Percentiles rank a stretch among this genome's conserved stretches.
These are phyloP conservation scores for Acromyrmex heyeri DNA, from an alignment of 1,140 invertebrate genomes.

Conservation along the genomic window DNA sequence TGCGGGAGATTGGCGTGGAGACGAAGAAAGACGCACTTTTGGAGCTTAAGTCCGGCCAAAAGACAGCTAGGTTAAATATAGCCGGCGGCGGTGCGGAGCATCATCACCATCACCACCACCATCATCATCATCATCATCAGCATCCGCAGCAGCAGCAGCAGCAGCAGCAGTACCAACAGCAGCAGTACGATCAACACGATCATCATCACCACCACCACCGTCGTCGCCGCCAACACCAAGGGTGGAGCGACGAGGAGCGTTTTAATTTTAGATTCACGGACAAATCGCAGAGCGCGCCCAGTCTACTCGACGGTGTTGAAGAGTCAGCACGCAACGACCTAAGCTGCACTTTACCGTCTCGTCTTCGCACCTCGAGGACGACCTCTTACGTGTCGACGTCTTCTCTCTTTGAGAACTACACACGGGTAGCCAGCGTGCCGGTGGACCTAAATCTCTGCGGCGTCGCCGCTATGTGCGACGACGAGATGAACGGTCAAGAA, in stretches of 20 bases:
- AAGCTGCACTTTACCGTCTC: slow-evolving; percentile 14
- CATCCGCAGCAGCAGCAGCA: slow-evolving; percentile 21
- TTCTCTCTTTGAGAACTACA: slow-evolving; percentile 79
- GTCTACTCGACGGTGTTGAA: slow-evolving; percentile 82
- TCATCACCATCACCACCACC: slow-evolving; percentile 71
- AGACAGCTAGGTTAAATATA: slow-evolving; percentile 84
- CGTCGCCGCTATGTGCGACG: slow-evolving; percentile 48
- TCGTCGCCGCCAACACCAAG: slow-evolving; percentile 76
- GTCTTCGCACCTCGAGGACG: slow-evolving; percentile 61
- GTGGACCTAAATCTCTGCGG: slow-evolving; percentile 87
- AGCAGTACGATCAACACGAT: slow-evolving; percentile 59
- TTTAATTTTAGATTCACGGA: slow-evolving; percentile 87
- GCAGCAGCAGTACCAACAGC: slow-evolving; percentile 24
- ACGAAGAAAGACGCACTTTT: slow-evolving; percentile 80
- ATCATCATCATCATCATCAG: slow-evolving; percentile 62
- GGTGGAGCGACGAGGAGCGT: slow-evolving; percentile 81
- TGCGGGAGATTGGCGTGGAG: slow-evolving; percentile 85
- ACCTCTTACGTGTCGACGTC: slow-evolving; percentile 71
- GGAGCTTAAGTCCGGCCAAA: slow-evolving; percentile 81
- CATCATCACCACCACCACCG: slow-evolving; percentile 58
- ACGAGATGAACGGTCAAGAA: slow-evolving; percentile 65
- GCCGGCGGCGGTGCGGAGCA: slow-evolving; percentile 61
- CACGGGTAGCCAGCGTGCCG: slow-evolving; percentile 86
- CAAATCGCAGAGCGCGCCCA: slow-evolving; percentile 85
- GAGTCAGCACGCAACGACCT: slow-evolving; percentile 70